phyloP scores from a whole-genome alignment of 2,797 vertebrate genomes.

The Ctenochaetus hawaiiensis region DNA sequence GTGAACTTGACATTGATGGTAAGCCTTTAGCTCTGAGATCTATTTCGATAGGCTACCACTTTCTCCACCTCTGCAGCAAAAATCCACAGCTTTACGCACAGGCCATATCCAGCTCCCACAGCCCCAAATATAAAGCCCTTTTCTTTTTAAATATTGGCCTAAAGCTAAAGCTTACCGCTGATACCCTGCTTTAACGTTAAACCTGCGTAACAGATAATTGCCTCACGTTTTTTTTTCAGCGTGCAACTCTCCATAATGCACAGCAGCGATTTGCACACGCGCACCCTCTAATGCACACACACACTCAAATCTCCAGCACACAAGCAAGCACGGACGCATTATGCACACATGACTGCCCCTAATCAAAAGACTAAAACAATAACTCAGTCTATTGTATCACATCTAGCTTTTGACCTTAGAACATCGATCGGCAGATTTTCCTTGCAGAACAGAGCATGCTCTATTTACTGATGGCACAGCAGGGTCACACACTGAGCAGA shows the following conservation, averaged over 20 bases:
- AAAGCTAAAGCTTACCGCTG: slow-evolving; percentile 78
- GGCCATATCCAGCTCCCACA: slow-evolving; percentile 72
- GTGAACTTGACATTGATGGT: slow-evolving; percentile 84
- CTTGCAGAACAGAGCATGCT: slow-evolving; percentile 73
- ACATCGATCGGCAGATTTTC: slow-evolving; percentile 76
- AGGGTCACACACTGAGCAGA: slow-evolving; percentile 60
- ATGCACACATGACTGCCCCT: slow-evolving; percentile 79
- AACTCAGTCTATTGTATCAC: slow-evolving; percentile 82
- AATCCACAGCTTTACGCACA: slow-evolving; percentile 75
- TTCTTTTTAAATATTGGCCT: slow-evolving; percentile 81
- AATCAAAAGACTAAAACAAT: slow-evolving; percentile 86
- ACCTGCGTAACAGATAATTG: slow-evolving; percentile 81
- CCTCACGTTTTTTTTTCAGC: slow-evolving; percentile 56
- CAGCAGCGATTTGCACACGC: slow-evolving; percentile 57
- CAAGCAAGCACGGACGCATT: slow-evolving; percentile 66
- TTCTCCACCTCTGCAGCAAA: slow-evolving; percentile 79
- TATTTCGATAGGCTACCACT: slow-evolving; percentile 78
- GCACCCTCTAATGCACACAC: slow-evolving; percentile 6
- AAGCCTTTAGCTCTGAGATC: slow-evolving; percentile 76
- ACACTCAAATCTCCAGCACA: slow-evolving; percentile 41
- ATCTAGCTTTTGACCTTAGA: slow-evolving; percentile 82
- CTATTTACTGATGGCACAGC: slow-evolving; percentile 73
- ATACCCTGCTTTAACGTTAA: slow-evolving; percentile 79
- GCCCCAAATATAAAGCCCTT: slow-evolving; percentile 69
- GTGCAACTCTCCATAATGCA: slow-evolving; percentile 64